Conservation (phyloP, 2,888 invertebrate species). For the Leptopilina drosophilae region DNA sequence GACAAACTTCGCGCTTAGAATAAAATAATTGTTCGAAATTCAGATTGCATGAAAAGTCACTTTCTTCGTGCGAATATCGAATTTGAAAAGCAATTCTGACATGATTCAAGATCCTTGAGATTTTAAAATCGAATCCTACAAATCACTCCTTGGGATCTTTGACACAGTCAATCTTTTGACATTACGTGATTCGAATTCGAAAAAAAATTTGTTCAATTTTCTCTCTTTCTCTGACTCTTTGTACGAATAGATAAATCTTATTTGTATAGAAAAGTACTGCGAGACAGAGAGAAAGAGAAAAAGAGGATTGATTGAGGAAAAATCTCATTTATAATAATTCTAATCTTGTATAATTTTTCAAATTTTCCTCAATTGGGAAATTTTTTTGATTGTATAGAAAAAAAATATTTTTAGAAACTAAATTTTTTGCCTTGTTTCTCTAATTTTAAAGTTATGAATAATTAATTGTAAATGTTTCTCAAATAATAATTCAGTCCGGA, state of each 20-base stretch:
- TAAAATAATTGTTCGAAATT: constrained; percentile 2
- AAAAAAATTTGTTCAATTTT: background rate
- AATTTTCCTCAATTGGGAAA: background rate
- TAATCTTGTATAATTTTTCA: constrained; percentile 13
- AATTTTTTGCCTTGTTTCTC: too few relatives aligned
- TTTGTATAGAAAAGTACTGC: background rate
- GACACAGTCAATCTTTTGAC: background rate
- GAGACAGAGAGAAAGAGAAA: too few relatives aligned
- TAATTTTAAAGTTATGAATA: too few relatives aligned
- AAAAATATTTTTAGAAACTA: too few relatives aligned
- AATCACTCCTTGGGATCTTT: constrained; percentile 11
- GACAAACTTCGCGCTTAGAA: background rate
- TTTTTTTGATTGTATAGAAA: too few relatives aligned
- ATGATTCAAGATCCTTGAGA: constrained; percentile 5
- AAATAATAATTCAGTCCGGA: too few relatives aligned
- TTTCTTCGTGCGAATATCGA: background rate
- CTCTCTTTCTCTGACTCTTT: background rate
- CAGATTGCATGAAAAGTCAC: background rate
- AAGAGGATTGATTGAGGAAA: background rate
- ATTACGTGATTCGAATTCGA: constrained; percentile 13
- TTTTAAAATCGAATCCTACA: constrained; percentile 6
- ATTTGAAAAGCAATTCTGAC: background rate
- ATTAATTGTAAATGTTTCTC: too few relatives aligned
- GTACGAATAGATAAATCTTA: constrained; percentile 27
- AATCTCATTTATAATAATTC: background rate